Evolutionary conservation across 2,113 vertebrate genomes (phyloP).

Genomic region (Ailurus styani): DNA sequence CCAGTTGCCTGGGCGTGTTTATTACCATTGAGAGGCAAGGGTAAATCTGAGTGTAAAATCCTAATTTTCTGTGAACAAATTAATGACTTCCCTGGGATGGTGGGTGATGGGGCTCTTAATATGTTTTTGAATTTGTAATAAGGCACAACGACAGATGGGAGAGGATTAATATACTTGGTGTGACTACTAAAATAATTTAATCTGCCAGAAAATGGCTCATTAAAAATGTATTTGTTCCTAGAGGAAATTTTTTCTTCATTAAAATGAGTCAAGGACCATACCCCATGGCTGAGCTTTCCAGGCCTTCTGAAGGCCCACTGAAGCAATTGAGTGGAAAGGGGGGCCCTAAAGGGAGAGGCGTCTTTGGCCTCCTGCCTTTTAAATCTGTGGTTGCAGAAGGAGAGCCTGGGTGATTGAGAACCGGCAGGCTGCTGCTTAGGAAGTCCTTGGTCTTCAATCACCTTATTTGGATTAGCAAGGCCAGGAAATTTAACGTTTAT

Average conservation of each 20-base stretch:
- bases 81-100: background rate
- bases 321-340: background rate
- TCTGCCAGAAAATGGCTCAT: slow-evolving; percentile 73
- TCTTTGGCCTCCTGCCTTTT: background rate
- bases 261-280: slow-evolving; percentile 40
- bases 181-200: slow-evolving; percentile 70
- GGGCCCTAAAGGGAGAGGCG: background rate
- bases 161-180: slow-evolving; percentile 69
- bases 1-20: background rate
- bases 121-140: slow-evolving; percentile 72
- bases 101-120: slow-evolving; percentile 55
- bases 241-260: slow-evolving; percentile 61
- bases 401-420: background rate
- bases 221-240: slow-evolving; percentile 72
- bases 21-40: background rate
- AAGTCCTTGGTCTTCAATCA: background rate
- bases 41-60: slow-evolving; percentile 36
- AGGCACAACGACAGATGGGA: slow-evolving; percentile 68
- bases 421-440: background rate
- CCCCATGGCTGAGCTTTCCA: background rate
- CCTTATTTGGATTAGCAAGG: background rate
- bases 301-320: background rate
- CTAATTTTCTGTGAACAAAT: slow-evolving; percentile 50
- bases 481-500: background rate
- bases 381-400: background rate